phyloP scores from a whole-genome alignment of 2,888 invertebrate genomes.

The Hirtodrosophila alboralis region DNA sequence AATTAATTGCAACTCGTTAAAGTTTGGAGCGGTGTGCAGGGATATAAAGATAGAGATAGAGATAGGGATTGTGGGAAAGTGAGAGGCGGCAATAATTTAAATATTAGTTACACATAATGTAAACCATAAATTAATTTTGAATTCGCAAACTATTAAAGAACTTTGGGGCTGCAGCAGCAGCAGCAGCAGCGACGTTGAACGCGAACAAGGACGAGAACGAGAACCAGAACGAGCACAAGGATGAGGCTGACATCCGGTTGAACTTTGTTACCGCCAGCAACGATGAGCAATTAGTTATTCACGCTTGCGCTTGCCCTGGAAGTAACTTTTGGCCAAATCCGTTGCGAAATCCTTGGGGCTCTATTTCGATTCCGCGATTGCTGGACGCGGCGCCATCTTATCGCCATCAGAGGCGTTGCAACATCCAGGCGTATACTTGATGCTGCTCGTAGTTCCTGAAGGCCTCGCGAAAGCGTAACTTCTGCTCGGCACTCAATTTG shows the following conservation, averaged over 20 bases:
- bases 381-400: constrained; percentile 2
- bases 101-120: constrained; percentile 80
- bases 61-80: background rate
- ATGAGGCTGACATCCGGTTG: constrained; percentile 46
- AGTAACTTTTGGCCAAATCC: constrained; percentile 34
- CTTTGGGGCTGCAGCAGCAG: constrained; percentile 40
- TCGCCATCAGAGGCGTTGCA: constrained; percentile 74
- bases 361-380: constrained; percentile 28
- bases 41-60: background rate
- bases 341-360: constrained; percentile 19
- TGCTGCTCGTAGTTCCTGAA: constrained; percentile 80
- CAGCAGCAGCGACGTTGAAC: constrained; percentile 1
- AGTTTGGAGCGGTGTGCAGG: constrained; percentile 43
- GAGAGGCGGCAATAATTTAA: constrained; percentile 61
- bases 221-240: too few relatives aligned
- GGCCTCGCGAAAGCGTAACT: constrained; percentile 82
- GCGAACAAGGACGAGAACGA: constrained; percentile 2
- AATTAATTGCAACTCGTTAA: constrained; percentile 71
- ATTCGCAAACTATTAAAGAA: constrained; percentile 79
- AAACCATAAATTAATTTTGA: constrained; percentile 80
- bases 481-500: constrained; percentile 83
- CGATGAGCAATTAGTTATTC: constrained; percentile 81
- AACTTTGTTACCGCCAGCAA: constrained; percentile 51
- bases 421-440: constrained; percentile 81
- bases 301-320: constrained; percentile 69